Evolutionary conservation across 1,140 invertebrate species (phyloP).

Genomic region (Lepidurus arcticus): DNA sequence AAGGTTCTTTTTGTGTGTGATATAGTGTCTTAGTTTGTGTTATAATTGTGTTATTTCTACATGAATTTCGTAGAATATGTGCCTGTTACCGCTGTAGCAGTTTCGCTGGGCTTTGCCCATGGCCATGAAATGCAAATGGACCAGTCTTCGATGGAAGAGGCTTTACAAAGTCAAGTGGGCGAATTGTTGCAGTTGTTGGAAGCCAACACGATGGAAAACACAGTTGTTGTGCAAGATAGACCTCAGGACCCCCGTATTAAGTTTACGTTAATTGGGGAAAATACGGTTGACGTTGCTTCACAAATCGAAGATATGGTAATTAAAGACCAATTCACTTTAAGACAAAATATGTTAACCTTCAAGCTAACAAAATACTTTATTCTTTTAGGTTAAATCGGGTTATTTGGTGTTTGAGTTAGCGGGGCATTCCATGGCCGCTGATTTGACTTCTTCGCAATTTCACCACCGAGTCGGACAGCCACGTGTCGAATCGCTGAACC

Average conservation of each 20-base stretch:
- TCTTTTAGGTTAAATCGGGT: conserved; percentile 52
- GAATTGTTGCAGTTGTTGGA: conserved; percentile 49
- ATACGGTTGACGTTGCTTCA: conserved; percentile 60
- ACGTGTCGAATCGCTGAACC: conserved; percentile 39
- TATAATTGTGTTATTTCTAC: conserved; percentile 26
- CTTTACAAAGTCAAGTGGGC: conserved; percentile 45
- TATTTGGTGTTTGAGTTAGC: conserved; percentile 43
- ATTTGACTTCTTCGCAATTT: conserved; percentile 58
- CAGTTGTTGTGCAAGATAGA: conserved; percentile 51
- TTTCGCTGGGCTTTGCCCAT: conserved; percentile 56
- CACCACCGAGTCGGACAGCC: conserved; percentile 49
- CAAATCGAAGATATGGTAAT: conserved; percentile 57
- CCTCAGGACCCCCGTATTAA: conserved; percentile 51
- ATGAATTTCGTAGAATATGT: conserved; percentile 50
- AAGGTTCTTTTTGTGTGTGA: not conserved
- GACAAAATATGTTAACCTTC: conserved; percentile 25
- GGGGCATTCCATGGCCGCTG: conserved; percentile 46
- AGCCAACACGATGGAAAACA: conserved; percentile 49
- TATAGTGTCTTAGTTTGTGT: not conserved
- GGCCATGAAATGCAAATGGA: conserved; percentile 43
- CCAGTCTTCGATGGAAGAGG: conserved; percentile 48
- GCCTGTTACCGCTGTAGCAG: conserved; percentile 55
- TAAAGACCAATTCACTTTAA: conserved; percentile 10
- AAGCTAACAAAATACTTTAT: not conserved
- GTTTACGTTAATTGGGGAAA: conserved; percentile 56